Conservation (phyloP, 2,113 vertebrate species). For the Setophaga petechia region DNA sequence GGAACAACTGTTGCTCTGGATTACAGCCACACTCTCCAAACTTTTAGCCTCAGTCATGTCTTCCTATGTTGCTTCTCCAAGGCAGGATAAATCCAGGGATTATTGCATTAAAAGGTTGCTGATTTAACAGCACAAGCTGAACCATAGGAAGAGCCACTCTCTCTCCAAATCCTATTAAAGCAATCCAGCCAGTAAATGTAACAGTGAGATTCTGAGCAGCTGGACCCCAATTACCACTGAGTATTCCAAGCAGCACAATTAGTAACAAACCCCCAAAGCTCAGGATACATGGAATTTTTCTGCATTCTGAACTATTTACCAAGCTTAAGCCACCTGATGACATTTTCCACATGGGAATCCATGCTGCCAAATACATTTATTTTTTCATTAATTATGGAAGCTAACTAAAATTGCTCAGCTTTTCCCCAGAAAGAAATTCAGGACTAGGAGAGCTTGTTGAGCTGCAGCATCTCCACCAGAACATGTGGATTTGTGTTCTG, state of each 20-base stretch:
- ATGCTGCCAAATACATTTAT: background rate
- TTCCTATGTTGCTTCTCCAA: background rate
- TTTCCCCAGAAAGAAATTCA: background rate
- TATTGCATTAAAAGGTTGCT: slow-evolving; percentile 12
- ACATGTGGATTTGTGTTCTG: rapidly evolving
- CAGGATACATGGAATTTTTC: background rate
- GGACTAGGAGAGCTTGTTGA: background rate
- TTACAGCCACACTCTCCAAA: background rate
- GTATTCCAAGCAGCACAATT: background rate
- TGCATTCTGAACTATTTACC: background rate
- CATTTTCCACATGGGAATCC: background rate
- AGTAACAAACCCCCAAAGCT: background rate
- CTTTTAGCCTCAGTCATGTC: background rate
- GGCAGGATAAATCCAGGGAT: slow-evolving; percentile 4
- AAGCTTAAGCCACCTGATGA: background rate
- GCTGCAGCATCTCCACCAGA: background rate
- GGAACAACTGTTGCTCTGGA: background rate
- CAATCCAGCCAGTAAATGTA: slow-evolving; percentile 21
- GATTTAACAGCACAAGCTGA: slow-evolving; percentile 6
- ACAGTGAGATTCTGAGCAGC: slow-evolving; percentile 20
- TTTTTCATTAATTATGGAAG: background rate
- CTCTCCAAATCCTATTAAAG: slow-evolving; percentile 47
- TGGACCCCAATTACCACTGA: slow-evolving; percentile 13
- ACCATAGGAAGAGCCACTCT: background rate
- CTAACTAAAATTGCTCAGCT: background rate